These are phyloP conservation scores for Archaeoteleia sp. DNA, from an alignment of 2,888 invertebrate genomes.

Conservation along the genomic window DNA sequence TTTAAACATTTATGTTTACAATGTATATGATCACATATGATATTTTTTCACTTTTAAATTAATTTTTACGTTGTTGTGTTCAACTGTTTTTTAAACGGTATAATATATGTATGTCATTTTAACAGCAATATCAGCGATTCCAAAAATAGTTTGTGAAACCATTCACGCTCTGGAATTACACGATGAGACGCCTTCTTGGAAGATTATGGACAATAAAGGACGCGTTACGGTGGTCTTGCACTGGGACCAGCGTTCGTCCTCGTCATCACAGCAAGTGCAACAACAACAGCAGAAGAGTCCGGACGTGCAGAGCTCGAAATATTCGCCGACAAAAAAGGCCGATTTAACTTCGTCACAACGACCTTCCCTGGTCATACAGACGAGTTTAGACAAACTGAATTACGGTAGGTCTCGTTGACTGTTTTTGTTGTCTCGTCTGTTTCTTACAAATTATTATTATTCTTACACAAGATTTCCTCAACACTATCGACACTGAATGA, in stretches of 20 bases:
- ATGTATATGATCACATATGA: no score
- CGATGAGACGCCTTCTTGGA: conserved; percentile 98
- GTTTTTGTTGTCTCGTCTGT: no score
- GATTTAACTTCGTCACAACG: conserved; percentile 76
- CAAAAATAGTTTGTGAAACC: conserved; percentile 97
- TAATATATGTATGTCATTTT: conserved; percentile 51
- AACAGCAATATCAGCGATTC: conserved; percentile 95
- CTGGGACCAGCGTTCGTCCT: conserved; percentile 92
- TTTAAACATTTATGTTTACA: no score
- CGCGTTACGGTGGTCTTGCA: conserved; percentile 96
- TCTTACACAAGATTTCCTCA: no score
- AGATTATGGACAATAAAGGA: conserved; percentile 98
- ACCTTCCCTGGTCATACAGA: conserved; percentile 85
- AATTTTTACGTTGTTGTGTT: conserved; percentile 26
- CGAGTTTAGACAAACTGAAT: conserved; percentile 82
- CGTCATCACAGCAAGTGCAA: conserved; percentile 75
- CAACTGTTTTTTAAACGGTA: conserved; percentile 10
- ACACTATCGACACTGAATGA: no score
- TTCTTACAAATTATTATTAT: no score
- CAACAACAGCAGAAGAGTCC: conserved; percentile 77
- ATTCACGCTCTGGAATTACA: conserved; percentile 95
- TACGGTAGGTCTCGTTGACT: no score
- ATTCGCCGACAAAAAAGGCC: conserved; percentile 78
- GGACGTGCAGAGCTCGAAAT: conserved; percentile 76
- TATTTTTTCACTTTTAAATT: no score